phyloP scores from a whole-genome alignment of 2,888 invertebrate species.

The Celastrina argiolus region DNA sequence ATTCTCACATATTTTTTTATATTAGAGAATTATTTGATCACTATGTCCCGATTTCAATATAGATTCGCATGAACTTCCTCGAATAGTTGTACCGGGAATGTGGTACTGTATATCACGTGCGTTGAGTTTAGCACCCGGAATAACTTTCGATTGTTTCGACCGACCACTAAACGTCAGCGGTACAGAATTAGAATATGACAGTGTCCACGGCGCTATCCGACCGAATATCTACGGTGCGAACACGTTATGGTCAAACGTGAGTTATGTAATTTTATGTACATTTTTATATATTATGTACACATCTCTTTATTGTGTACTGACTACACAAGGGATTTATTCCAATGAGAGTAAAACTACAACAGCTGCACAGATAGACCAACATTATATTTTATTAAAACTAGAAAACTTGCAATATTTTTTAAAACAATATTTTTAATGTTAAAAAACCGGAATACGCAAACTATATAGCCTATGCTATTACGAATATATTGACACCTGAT shows the following conservation, averaged over 20 bases:
- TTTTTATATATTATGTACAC: no score
- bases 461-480: no score
- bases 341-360: no score
- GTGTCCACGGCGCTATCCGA: slow-evolving; percentile 51
- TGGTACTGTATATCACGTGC: slow-evolving; percentile 62
- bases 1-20: no score
- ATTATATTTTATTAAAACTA: no score
- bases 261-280: slow-evolving; percentile 17
- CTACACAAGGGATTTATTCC: no score
- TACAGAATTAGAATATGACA: slow-evolving; percentile 63
- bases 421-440: no score
- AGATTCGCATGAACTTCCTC: slow-evolving; percentile 45
- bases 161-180: slow-evolving; percentile 57
- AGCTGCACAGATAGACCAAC: no score
- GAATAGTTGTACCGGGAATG: slow-evolving; percentile 56
- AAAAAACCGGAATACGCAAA: no score
- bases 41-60: background rate
- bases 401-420: no score
- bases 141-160: slow-evolving; percentile 72
- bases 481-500: no score
- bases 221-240: slow-evolving; percentile 39
- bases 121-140: slow-evolving; percentile 63
- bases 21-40: background rate
- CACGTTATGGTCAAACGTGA: slow-evolving; percentile 1
- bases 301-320: no score